These are phyloP conservation scores for Pseudomyrmex concolor DNA, from an alignment of 1,140 invertebrate species.

Conservation along the genomic window DNA sequence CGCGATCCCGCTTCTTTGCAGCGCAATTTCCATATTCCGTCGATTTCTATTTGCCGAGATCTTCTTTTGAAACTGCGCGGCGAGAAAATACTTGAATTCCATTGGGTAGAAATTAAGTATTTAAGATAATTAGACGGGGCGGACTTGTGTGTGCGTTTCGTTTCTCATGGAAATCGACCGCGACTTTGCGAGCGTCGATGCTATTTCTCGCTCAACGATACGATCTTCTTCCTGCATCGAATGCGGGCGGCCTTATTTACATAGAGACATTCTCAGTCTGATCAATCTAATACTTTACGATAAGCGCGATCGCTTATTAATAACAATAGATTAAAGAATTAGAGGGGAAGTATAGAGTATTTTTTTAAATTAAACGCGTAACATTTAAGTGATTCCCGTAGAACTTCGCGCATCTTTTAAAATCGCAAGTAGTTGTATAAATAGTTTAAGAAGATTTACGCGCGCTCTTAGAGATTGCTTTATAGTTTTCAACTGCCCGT, in stretches of 20 bases:
- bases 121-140: slow-evolving; percentile 77
- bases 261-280: slow-evolving; percentile 16
- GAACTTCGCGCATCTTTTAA: too few relatives aligned
- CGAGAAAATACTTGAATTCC: slow-evolving; percentile 58
- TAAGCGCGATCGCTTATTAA: background rate
- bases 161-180: slow-evolving; percentile 32
- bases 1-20: background rate
- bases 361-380: background rate
- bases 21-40: slow-evolving; percentile 22
- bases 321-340: background rate
- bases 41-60: slow-evolving; percentile 40
- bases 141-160: slow-evolving; percentile 40
- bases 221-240: slow-evolving; percentile 23
- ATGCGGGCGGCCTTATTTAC: slow-evolving; percentile 48
- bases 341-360: too few relatives aligned
- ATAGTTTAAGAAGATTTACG: background rate
- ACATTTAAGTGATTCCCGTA: too few relatives aligned
- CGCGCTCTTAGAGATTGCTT: slow-evolving; percentile 29
- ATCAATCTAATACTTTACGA: background rate
- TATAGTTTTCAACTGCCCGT: slow-evolving; percentile 59
- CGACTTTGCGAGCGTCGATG: background rate
- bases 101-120: slow-evolving; percentile 76
- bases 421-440: too few relatives aligned
- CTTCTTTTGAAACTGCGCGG: slow-evolving; percentile 34
- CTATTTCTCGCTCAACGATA: slow-evolving; percentile 7